phyloP scores from a whole-genome alignment of 2,113 vertebrate genomes.

The Puffinus mauretanicus region DNA sequence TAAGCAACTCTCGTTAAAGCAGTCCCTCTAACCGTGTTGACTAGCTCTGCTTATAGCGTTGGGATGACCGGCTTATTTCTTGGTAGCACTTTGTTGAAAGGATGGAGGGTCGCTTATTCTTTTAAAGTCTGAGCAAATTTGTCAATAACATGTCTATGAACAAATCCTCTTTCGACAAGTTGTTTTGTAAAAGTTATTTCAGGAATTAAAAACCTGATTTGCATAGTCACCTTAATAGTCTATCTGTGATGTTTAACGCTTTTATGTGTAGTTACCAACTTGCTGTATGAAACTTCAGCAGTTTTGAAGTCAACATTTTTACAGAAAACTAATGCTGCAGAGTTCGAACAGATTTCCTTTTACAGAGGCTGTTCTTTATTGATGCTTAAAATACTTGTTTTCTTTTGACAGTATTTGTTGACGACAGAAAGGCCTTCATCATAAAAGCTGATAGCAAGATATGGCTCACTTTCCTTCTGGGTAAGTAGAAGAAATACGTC shows the following conservation, averaged over 20 bases:
- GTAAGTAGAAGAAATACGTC: neutral
- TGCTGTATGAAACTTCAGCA: neutral
- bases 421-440: slow-evolving; percentile 4
- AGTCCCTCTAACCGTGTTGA: neutral
- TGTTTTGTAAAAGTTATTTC: neutral
- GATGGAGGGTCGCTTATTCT: neutral
- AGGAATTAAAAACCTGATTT: neutral
- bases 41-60: neutral
- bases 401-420: slow-evolving; percentile 34
- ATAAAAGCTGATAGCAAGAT: slow-evolving; percentile 37
- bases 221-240: neutral
- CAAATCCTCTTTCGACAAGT: neutral
- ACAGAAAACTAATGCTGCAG: neutral
- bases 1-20: neutral
- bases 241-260: neutral
- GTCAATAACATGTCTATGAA: rapidly evolving
- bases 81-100: neutral
- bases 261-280: neutral
- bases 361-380: neutral
- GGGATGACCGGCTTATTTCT: neutral
- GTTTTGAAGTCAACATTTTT: neutral
- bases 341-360: neutral
- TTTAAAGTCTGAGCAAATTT: neutral
- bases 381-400: neutral
- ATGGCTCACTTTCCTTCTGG: slow-evolving; percentile 60